Evolutionary conservation across 2,888 invertebrate genomes (phyloP).

Genomic region (Creontiades dilutus): DNA sequence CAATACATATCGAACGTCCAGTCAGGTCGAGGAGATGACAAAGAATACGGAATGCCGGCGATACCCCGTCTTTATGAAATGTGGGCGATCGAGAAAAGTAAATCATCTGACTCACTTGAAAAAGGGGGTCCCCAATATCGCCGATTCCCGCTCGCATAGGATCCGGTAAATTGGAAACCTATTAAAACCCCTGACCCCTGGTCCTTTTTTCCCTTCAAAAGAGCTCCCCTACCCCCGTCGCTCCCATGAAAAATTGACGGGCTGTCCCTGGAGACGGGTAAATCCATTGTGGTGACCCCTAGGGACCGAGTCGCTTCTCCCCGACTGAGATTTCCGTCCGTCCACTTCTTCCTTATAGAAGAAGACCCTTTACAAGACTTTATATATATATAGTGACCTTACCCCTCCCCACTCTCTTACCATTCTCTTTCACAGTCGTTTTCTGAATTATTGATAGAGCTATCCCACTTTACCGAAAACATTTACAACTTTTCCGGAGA

Average conservation of each 20-base stretch:
- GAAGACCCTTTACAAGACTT: not conserved
- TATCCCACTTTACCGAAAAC: not conserved
- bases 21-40: not conserved
- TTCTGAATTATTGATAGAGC: slow-evolving; percentile 1
- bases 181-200: not conserved
- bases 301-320: not conserved
- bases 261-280: not conserved
- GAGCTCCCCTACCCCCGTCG: not conserved
- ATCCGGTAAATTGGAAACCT: not conserved
- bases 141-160: not conserved
- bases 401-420: not conserved
- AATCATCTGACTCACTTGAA: not conserved
- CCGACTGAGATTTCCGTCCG: not conserved
- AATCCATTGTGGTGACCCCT: not conserved
- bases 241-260: not conserved
- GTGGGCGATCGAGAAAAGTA: not conserved
- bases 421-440: not conserved
- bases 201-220: not conserved
- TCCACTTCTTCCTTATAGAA: not conserved
- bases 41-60: not conserved
- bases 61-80: not conserved
- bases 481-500: not conserved
- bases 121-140: not conserved
- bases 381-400: not conserved
- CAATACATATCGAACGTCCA: too few relatives aligned